Conservation (phyloP, 2,888 invertebrate species). For the Drosophila greeni region DNA sequence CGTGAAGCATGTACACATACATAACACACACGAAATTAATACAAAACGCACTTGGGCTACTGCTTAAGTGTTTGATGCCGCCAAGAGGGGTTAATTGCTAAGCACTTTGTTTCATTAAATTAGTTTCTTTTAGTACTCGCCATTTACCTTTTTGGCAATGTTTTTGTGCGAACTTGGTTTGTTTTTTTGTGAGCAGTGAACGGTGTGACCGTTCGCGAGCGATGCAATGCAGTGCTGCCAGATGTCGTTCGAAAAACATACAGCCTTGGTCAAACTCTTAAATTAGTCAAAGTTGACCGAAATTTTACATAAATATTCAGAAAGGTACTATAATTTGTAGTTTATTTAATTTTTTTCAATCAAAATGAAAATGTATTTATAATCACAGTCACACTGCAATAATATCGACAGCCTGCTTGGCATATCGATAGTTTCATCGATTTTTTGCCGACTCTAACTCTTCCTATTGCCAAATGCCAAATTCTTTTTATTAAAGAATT, state of each 20-base stretch:
- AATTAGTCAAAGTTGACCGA: neutral
- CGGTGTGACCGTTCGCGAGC: conserved; percentile 16
- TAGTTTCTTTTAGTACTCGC: neutral
- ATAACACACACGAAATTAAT: neutral
- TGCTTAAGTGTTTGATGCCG: neutral
- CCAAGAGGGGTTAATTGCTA: neutral
- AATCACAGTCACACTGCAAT: neutral
- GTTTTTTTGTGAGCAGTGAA: conserved; percentile 29
- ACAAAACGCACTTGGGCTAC: neutral
- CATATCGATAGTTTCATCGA: neutral
- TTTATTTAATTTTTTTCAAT: neutral
- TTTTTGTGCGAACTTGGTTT: conserved; percentile 47
- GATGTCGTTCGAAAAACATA: neutral
- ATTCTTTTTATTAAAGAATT: conserved; percentile 21
- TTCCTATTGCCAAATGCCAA: conserved; percentile 15
- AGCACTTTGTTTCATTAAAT: neutral
- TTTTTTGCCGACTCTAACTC: too few relatives aligned
- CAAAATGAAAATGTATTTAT: neutral
- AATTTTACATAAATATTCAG: neutral
- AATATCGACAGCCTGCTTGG: neutral
- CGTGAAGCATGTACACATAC: conserved; percentile 1
- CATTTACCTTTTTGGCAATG: conserved; percentile 64
- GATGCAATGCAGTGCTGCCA: neutral
- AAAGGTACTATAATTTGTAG: neutral
- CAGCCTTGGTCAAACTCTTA: neutral